phyloP scores from a whole-genome alignment of 2,888 invertebrate genomes.

The Biston betularia region DNA sequence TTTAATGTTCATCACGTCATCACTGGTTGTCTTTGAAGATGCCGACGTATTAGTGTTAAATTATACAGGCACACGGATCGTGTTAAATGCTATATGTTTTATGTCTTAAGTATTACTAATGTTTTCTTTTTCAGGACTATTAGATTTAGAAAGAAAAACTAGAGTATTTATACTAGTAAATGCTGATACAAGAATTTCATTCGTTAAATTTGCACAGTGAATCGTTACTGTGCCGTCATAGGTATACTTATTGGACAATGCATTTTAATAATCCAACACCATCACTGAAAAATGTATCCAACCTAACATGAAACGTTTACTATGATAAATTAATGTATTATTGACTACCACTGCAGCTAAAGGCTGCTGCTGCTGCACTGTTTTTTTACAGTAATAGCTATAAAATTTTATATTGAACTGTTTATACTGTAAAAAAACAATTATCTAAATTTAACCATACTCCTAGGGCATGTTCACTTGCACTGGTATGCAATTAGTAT shows the following conservation, averaged over 20 bases:
- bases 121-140: too few relatives aligned
- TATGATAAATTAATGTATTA: conserved; percentile 3
- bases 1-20: too few relatives aligned
- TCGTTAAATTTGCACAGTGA: too few relatives aligned
- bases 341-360: not conserved
- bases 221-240: not conserved
- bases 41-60: too few relatives aligned
- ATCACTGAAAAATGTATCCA: not conserved
- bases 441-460: conserved; percentile 51
- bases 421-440: conserved; percentile 47
- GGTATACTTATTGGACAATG: not conserved
- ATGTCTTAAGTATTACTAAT: too few relatives aligned
- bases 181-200: not conserved
- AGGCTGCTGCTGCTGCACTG: too few relatives aligned
- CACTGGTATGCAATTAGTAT: conserved; percentile 51
- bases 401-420: conserved; percentile 44
- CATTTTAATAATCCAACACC: not conserved
- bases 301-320: not conserved
- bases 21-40: too few relatives aligned
- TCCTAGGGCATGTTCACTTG: conserved; percentile 38
- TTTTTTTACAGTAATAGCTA: conserved; percentile 13
- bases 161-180: not conserved
- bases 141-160: not conserved
- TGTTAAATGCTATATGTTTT: too few relatives aligned
- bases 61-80: too few relatives aligned